These are phyloP conservation scores for Benthochromis sp. DNA, from an alignment of 2,113 vertebrate species.

Conservation along the genomic window DNA sequence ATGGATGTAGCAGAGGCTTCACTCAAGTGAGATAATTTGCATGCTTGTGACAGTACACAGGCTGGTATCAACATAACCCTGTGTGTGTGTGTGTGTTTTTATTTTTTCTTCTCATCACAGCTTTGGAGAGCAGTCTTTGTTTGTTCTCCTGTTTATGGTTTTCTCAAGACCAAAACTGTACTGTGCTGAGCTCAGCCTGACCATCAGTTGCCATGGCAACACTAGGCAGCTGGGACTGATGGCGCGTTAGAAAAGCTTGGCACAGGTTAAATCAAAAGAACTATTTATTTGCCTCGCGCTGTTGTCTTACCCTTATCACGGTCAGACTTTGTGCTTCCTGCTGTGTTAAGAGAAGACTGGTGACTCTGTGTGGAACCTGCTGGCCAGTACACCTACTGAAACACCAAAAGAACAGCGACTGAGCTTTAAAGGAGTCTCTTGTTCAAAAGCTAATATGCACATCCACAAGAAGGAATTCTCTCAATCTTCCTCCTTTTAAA, in stretches of 20 bases:
- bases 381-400: not conserved
- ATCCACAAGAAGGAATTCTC: not conserved
- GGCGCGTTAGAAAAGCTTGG: not conserved
- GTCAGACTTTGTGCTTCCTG: not conserved
- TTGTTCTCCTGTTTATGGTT: constrained; percentile 6
- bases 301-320: not conserved
- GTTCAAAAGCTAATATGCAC: not conserved
- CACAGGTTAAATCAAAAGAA: constrained; percentile 27
- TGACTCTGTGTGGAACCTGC: not conserved
- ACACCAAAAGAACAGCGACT: not conserved
- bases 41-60: constrained; percentile 3
- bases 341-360: not conserved
- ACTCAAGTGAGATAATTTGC: constrained; percentile 12
- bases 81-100: not conserved
- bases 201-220: constrained; percentile 61
- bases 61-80: not conserved
- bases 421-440: not conserved
- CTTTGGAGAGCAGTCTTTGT: constrained; percentile 16
- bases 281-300: not conserved
- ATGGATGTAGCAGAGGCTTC: constrained; percentile 7
- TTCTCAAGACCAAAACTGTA: constrained; percentile 18
- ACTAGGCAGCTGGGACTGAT: not conserved
- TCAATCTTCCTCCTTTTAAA: not conserved
- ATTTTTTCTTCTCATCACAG: not conserved
- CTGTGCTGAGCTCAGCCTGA: constrained; percentile 27